Evolutionary conservation across 2,113 vertebrate genomes (phyloP), one percentile per base, ranked within the genome.

Genomic region (Puffinus mauretanicus): DNA sequence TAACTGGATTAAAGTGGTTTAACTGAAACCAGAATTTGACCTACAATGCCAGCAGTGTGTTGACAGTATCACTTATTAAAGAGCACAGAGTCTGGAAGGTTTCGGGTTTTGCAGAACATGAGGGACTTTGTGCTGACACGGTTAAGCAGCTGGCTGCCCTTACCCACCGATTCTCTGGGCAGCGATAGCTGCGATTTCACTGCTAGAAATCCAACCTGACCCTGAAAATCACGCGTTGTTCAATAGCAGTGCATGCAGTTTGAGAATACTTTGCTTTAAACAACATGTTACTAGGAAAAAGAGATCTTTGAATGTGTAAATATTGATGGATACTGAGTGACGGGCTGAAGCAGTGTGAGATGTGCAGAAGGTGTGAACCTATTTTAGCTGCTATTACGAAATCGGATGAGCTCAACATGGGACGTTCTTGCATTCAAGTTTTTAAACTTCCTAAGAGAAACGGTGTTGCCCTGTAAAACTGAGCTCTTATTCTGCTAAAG

Each of bases 121-220:
- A 91, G 55, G 65, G 46, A 82, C 58, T 87, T 91, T 65, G 69
- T 14, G 1, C 83, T 94, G 90, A 71, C 81, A 49, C 3, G 0
- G 65, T 70, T 91, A 46, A 92, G 82, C 81, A 96, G 86, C 58
- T 91, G 95, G 26, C 81, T 86, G 73, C 18, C 93, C 47, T 94
- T 92, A 72, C 42, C 67, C 69, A 32, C 44, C 14, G 27, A 49
- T 76, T 80, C 86, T 91, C 66, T 76, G 65, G 57, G 49, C 52
- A 93, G n/a, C 2, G 0, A 38, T 57, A 84, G 47, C 76, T 90
- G 32, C 21, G 51, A 70, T 82, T 65, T 90, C 67, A 11, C 51
- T 42, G 54, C 88, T 89, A n/a, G 67, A 94, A 94, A 94, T 81
- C 51, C 73, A 93, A 2, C 49, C 69, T 94, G 82, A 82, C 54